Evolutionary conservation across 2,888 invertebrate genomes (phyloP).

Genomic region (Limnephilus lunatus): DNA sequence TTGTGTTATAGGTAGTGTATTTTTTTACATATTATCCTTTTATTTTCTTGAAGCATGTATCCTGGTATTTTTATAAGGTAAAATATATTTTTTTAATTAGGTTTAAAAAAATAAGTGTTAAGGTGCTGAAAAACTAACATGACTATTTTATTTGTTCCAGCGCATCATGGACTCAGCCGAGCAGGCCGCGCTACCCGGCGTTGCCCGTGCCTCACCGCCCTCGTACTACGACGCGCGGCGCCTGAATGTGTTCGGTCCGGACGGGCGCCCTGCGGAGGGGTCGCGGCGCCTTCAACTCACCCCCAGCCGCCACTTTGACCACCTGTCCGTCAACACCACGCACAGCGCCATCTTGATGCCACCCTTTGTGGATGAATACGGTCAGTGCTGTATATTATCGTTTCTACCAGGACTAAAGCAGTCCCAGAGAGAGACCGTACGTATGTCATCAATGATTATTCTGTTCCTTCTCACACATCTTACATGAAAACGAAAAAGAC

Average conservation of each 20-base stretch:
- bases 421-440: too few species aligned
- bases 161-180: constrained; percentile 95
- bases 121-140: too few species aligned
- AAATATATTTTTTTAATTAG: too few species aligned
- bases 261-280: constrained; percentile 84
- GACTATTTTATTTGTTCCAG: constrained; percentile 72
- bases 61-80: too few species aligned
- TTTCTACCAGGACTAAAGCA: not conserved
- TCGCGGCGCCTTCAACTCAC: constrained; percentile 84
- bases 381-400: constrained; percentile 70
- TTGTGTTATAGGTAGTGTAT: too few species aligned
- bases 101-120: too few species aligned
- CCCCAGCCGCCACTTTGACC: constrained; percentile 90
- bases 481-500: too few species aligned
- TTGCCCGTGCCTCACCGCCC: constrained; percentile 78
- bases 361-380: constrained; percentile 84
- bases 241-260: constrained; percentile 86
- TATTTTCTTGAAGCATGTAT: too few species aligned
- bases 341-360: constrained; percentile 94
- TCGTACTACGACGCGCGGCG: constrained; percentile 87
- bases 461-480: too few species aligned
- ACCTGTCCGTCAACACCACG: constrained; percentile 89
- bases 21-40: too few species aligned
- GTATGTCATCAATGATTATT: too few species aligned
- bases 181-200: constrained; percentile 87